Conservation (phyloP, 2,797 vertebrate genomes). For the Trachops cirrhosus region DNA sequence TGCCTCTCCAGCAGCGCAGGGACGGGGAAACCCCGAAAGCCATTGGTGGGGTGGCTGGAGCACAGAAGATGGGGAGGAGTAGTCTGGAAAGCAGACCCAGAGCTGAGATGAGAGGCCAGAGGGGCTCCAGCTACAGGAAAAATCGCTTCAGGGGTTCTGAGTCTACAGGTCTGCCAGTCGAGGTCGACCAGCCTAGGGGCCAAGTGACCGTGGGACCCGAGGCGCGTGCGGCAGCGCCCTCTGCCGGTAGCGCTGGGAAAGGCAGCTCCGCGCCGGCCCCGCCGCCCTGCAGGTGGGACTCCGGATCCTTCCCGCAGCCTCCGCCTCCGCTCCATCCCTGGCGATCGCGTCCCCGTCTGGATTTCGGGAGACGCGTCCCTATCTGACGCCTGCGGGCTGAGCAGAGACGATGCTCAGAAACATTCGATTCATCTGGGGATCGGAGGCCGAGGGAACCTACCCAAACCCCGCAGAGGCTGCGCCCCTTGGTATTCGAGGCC, state of each 20-base stretch:
- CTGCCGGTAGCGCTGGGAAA: slow-evolving; percentile 29
- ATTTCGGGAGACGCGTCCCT: slow-evolving; percentile 7
- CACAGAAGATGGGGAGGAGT: background rate
- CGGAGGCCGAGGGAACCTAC: slow-evolving; percentile 17
- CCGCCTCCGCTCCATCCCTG: slow-evolving; percentile 33
- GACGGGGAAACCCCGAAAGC: background rate
- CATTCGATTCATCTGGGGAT: background rate
- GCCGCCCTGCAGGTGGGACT: background rate
- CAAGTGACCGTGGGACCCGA: background rate
- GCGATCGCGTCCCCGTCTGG: background rate
- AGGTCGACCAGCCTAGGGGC: background rate
- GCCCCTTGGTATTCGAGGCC: slow-evolving; percentile 30
- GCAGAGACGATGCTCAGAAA: slow-evolving; percentile 11
- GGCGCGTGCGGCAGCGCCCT: slow-evolving; percentile 67
- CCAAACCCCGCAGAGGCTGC: background rate
- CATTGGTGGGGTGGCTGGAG: background rate
- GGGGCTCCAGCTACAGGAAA: background rate
- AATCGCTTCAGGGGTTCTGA: background rate
- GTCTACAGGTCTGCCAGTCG: background rate
- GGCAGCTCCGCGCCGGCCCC: background rate
- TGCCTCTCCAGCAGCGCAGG: background rate
- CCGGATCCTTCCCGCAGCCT: background rate
- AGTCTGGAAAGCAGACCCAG: background rate
- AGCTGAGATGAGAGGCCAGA: background rate
- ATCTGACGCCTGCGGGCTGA: background rate